Base-by-base conservation (phyloP, 2,888 invertebrate species). In the Heteromyza rotundicornis region DNA sequence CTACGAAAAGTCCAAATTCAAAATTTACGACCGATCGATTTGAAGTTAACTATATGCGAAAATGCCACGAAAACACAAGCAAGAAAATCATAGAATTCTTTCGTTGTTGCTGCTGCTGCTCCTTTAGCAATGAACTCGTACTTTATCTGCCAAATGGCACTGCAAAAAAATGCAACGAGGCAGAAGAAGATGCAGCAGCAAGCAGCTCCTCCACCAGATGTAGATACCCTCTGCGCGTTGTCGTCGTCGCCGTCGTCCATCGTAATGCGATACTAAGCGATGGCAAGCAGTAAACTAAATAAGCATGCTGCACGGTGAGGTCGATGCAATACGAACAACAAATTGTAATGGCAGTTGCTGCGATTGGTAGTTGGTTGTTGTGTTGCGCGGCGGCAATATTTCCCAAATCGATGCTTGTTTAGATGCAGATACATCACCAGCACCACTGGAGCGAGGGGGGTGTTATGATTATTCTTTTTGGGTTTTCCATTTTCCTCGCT, bases 21-120 rank as follows among this genome's bases (percentile, higher is more conserved):
- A 71, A 76, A 77, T 78, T 79, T 78, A 79, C 76, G 76, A 78
- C 70, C 72, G 69, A 78, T 77, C 77, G 72, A 75, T 75, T 73
- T 72, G 69, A 68, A 73, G 72, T 70, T 71, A 72, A 80, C 71
- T 70, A 74, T 71, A 74, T 78, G 72, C 70, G 72, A 69, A 67
- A 65, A 62, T 62, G 61, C 60, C 57, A 16, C 23, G 17, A 52
- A 27, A n/a, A 16, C 19, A 32, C 16, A 44, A 23, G 8, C 23
- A n/a, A 27, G 40, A 57, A n/a, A 40, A 40, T 40, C 40, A 40
- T 40, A 40, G 40, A 40, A 40, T 40, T 40, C 40, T n/a, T n/a
- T 3, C 16, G 40, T n/a, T n/a, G 40, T n/a, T n/a, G 40, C 40
- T 7, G 40, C 40, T 40, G 40, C 40, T n/a, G 40, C 40, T n/a